Evolutionary conservation across 2,888 invertebrate genomes (phyloP).

Genomic region (Athrips mouffetella): DNA sequence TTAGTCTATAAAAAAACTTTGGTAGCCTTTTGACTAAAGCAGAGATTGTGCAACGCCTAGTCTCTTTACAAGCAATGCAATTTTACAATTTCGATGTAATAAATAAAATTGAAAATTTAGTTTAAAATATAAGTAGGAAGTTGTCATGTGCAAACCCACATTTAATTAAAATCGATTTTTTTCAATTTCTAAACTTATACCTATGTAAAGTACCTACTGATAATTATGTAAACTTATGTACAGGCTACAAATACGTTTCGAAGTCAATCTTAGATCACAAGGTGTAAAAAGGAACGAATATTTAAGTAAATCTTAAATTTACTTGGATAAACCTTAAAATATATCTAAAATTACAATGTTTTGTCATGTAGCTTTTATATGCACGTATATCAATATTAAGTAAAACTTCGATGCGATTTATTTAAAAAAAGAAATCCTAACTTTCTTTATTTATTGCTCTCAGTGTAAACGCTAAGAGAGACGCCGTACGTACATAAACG

Average conservation of each 20-base stretch:
- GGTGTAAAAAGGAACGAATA: conserved; percentile 50
- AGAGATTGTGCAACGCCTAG: neutral
- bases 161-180: conserved; percentile 31
- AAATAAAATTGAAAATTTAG: conserved; percentile 11
- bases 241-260: conserved; percentile 36
- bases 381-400: conserved; percentile 20
- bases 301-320: conserved; percentile 27
- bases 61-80: conserved; percentile 10
- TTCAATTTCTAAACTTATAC: conserved; percentile 35
- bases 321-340: conserved; percentile 22
- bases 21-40: conserved; percentile 30
- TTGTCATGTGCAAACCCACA: conserved; percentile 14
- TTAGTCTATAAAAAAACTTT: conserved; percentile 28
- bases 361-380: conserved; percentile 28
- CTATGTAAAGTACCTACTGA: conserved; percentile 20
- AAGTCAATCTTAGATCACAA: conserved; percentile 39
- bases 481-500: conserved; percentile 13
- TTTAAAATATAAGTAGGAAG: neutral
- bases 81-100: conserved; percentile 9
- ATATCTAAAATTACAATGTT: conserved; percentile 19
- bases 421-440: conserved; percentile 19
- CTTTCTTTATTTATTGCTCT: conserved; percentile 19
- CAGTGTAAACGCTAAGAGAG: conserved; percentile 13
- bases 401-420: conserved; percentile 17
- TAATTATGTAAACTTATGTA: conserved; percentile 23